Evolutionary conservation across 1,140 invertebrate species (phyloP), one percentile per base, ranked within the genome.

Genomic region (Cotesia vestalis): DNA sequence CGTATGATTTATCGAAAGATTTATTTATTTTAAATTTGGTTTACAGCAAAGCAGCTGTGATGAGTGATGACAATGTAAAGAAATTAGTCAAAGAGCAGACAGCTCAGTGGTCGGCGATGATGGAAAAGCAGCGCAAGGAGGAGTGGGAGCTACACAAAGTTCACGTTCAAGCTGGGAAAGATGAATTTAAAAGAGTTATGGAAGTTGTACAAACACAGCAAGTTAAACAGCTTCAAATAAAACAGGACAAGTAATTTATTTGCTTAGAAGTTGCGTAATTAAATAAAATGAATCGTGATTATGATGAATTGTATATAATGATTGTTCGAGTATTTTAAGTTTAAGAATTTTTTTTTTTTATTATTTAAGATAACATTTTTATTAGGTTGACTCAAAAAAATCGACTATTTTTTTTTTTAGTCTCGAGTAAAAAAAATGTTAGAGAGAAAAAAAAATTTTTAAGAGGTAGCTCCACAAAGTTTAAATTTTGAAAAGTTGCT

Each of bases 21-120:
- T 62, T 59, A 71, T 66, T 74, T 20, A 59, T 69, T 69, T 40
- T 66, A 55, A 72, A 69, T 72, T 68, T 71, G 67, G 70, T 77
- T 88, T 85, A 14, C 83, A 95, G 94, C 78, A 95, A 94, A 86
- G 91, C 89, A 72, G 92, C 96, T 76, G 83, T 95, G 1, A 88
- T 90, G 57, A 91, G 91, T 73, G 95, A 97, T 85, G 90, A 92
- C 0, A 89, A 89, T 55, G 91, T 97, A 69, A 92, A 94, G 76
- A 92, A 93, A 79, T 80, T 96, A 17, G 94, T 98, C 52, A 90
- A 88, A 53, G 94, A 96, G 75, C 98, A 99, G 88, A 98, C 95
- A 2, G 86, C 91, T 11, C 95, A 98, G 79, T 99, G 97, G 97
- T 95, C 94, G 36, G 93, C 94, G 73, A 92, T 99, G 90, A 91